A percentile compares a stretch with the other conserved stretches of the same genome.
phyloP scores from a whole-genome alignment of 2,888 invertebrate species.

The Palloptera scutellata region DNA sequence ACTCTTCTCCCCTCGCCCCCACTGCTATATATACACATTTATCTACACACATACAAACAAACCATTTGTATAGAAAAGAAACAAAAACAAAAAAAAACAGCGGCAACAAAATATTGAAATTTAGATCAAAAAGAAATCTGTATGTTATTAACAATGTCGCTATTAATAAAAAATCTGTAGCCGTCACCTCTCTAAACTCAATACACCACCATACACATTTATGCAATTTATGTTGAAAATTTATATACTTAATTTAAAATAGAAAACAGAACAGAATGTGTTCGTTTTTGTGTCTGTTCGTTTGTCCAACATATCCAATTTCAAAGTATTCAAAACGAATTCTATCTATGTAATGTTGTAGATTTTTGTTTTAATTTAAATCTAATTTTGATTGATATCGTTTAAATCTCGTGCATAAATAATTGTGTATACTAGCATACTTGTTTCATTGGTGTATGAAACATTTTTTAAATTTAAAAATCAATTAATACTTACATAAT shows the following conservation, averaged over 20 bases:
- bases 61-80: not conserved
- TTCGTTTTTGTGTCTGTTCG: not conserved
- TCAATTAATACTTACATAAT: not conserved
- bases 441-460: not conserved
- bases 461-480: not conserved
- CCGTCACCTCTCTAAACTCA: not conserved
- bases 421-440: no score
- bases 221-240: constrained; percentile 3
- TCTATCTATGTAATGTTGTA: not conserved
- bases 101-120: no score
- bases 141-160: no score
- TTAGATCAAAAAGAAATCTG: no score
- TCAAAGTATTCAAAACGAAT: not conserved
- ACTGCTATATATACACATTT: not conserved
- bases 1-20: no score
- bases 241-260: constrained; percentile 10
- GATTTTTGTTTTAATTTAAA: not conserved
- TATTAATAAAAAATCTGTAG: no score
- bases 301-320: not conserved
- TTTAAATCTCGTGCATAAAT: not conserved
- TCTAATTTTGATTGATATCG: not conserved
- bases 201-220: not conserved
- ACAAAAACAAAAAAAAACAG: no score
- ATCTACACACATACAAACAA: not conserved
- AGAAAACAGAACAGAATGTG: not conserved